Conservation (phyloP, 2,113 vertebrate genomes). For the Erythrocebus patas region DNA sequence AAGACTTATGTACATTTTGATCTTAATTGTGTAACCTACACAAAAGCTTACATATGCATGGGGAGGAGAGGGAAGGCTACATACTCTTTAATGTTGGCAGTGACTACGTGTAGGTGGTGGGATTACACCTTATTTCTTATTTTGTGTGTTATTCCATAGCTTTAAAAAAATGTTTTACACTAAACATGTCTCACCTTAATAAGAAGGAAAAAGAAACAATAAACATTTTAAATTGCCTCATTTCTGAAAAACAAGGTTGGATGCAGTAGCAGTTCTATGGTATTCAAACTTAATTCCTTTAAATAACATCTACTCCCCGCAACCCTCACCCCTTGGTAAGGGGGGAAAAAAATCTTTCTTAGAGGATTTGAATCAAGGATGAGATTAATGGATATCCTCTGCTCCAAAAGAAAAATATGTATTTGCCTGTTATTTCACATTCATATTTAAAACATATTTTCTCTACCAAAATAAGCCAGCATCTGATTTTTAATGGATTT, state of each 20-base stretch:
- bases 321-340: background rate
- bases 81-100: background rate
- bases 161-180: background rate
- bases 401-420: conserved; percentile 3
- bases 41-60: background rate
- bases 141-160: conserved; percentile 23
- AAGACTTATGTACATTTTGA: background rate
- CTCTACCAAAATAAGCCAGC: conserved; percentile 32
- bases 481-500: conserved; percentile 52
- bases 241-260: background rate
- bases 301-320: background rate
- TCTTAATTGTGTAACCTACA: background rate
- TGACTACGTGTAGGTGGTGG: background rate
- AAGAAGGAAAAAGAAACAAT: conserved; percentile 6
- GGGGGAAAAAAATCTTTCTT: background rate
- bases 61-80: background rate
- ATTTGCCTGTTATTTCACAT: background rate
- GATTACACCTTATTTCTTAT: background rate
- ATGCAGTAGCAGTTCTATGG: background rate
- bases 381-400: background rate
- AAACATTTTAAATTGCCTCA: background rate
- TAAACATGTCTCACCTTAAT: background rate
- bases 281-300: conserved; percentile 16
- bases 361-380: background rate
- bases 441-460: conserved; percentile 14